Percentiles rank a stretch among this genome's conserved stretches.
These are phyloP conservation scores for Sesia apiformis DNA, from an alignment of 2,888 invertebrate species.

Conservation along the genomic window DNA sequence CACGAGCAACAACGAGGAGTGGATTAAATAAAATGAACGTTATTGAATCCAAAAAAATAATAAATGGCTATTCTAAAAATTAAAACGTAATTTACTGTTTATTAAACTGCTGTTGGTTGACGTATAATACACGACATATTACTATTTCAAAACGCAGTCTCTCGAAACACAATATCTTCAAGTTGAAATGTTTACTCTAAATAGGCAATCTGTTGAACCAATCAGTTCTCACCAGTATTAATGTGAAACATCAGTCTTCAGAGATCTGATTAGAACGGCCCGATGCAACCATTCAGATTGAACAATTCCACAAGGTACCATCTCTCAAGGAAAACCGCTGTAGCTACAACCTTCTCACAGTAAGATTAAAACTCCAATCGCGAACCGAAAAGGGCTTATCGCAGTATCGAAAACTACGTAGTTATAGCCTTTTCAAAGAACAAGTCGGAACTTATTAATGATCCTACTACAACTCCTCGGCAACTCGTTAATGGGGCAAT, in stretches of 20 bases:
- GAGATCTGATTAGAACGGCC: slow-evolving; percentile 46
- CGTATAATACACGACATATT: too few relatives aligned
- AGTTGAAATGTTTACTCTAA: slow-evolving; percentile 7
- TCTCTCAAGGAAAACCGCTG: slow-evolving; percentile 9
- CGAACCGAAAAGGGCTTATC: slow-evolving; percentile 23
- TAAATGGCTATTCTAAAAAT: too few relatives aligned
- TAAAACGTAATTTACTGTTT: too few relatives aligned
- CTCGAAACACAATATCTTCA: too few relatives aligned
- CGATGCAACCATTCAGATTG: slow-evolving; percentile 17
- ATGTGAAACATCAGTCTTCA: slow-evolving; percentile 49
- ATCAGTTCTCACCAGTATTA: slow-evolving; percentile 46
- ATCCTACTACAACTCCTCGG: slow-evolving; percentile 41
- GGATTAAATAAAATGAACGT: too few relatives aligned
- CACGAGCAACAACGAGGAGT: too few relatives aligned
- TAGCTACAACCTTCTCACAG: slow-evolving; percentile 27
- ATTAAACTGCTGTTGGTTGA: too few relatives aligned
- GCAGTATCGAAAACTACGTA: slow-evolving; percentile 12
- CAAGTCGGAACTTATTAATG: slow-evolving; percentile 46
- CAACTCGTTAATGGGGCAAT: slow-evolving; percentile 51
- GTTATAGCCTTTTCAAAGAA: slow-evolving; percentile 31
- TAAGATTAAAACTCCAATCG: slow-evolving; percentile 10
- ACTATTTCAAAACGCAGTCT: too few relatives aligned
- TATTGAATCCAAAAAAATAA: too few relatives aligned
- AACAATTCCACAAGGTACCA: slow-evolving; percentile 17
- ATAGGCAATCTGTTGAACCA: slow-evolving; percentile 38